Evolutionary conservation across 1,140 invertebrate genomes (phyloP), one percentile per base, ranked within the genome.

Genomic region (Cotesia typhae): DNA sequence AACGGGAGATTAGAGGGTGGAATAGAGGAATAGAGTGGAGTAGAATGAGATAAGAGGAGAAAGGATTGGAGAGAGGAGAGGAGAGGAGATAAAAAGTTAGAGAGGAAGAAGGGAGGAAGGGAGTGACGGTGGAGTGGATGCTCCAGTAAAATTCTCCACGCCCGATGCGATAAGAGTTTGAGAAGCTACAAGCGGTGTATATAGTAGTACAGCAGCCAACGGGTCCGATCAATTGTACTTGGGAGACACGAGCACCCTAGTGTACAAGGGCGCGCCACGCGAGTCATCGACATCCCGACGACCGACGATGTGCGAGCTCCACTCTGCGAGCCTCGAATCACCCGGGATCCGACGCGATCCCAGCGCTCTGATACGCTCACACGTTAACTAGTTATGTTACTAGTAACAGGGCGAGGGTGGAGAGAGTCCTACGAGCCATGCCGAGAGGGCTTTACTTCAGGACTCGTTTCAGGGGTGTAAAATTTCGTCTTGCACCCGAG

Each of bases 291-390:
- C 83, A 83, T 85, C 80, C 81, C 80, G 79, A 77, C 60, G 78
- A 28, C 28, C 28, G 28, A 28, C 28, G 28, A 28, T 28, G 28
- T 28, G 28, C 10, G 41, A 47, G 41, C 41, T 47, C 74, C 28
- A 28, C 28, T 28, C 57, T 65, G 78, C 80, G 78, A 83, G 81
- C 81, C 83, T 81, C 81, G 81, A 82, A 84, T 85, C 82, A 81
- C 84, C 85, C 85, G 84, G 85, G 84, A 83, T 82, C 81, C 41
- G 41, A 10, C 75, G 78, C 83, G 80, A 82, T 78, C 75, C 79
- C 79, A 79, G 81, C 83, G 81, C 82, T 80, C 77, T 78, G 7
- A 12, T 35, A 55, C 14, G 79, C 2, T 47, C 10, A 47, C 5
- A 47, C 41, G 10, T 10, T 9, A 47, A 47, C 57, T 28, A 10